phyloP scores from a whole-genome alignment of 2,797 vertebrate species.

The Chrysocyon brachyurus region DNA sequence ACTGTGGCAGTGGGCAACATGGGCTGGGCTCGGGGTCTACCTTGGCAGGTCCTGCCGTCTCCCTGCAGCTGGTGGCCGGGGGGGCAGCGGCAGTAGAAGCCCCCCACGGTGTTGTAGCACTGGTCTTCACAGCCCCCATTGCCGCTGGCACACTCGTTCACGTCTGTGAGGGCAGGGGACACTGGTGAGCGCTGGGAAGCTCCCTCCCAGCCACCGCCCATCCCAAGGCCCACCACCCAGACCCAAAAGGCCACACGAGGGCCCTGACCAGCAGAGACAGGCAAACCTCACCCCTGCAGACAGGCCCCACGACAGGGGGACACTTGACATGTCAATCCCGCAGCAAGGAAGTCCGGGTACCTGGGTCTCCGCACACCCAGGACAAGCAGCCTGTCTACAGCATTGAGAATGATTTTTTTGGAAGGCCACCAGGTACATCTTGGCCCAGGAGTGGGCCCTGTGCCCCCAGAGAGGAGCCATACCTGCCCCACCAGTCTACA shows the following conservation, averaged over 20 bases:
- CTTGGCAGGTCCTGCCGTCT: conserved; percentile 91
- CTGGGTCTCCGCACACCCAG: fast-evolving
- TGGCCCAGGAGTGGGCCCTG: background rate
- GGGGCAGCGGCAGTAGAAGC: conserved; percentile 93
- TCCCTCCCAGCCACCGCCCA: background rate
- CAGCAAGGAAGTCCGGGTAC: fast-evolving
- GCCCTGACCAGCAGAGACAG: fast-evolving
- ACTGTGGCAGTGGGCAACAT: fast-evolving
- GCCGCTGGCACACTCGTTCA: conserved; percentile 91
- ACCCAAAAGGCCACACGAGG: fast-evolving
- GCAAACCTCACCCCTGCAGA: background rate
- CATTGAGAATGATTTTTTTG: fast-evolving
- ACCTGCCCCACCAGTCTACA: background rate
- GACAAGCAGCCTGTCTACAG: fast-evolving
- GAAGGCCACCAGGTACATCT: fast-evolving
- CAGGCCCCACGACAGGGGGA: fast-evolving
- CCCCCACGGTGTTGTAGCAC: conserved; percentile 93
- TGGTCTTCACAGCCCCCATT: conserved; percentile 90
- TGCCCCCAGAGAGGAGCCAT: background rate
- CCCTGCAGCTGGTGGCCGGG: conserved; percentile 84
- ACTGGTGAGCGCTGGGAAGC: background rate
- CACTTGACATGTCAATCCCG: fast-evolving
- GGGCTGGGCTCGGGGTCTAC: conserved; percentile 78
- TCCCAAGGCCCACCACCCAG: background rate
- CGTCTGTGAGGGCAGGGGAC: conserved; percentile 85